Base-by-base conservation (phyloP, 2,113 vertebrate genomes). In the Leptodactylus fuscus region DNA sequence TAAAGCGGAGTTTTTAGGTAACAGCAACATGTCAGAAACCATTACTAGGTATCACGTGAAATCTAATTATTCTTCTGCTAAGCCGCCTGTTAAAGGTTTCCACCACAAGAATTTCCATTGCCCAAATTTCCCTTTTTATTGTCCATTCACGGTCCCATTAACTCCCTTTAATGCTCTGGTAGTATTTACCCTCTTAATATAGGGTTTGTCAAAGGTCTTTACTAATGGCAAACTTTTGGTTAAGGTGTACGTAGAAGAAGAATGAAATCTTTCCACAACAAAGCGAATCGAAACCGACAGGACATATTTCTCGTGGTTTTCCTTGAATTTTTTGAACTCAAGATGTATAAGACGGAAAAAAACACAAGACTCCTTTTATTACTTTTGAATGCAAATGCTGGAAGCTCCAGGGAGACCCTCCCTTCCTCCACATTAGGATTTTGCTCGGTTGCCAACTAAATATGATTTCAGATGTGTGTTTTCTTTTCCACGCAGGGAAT, bases 381-480 rank as follows among this genome's bases (percentile, higher is more conserved):
- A 86, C 77, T 55, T 81, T 83, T 70, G 44, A 85, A 85, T 85
- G 71, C 53, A 77, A 85, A 77, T 85, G 83, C 55, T 60, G 27
- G 8, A 71, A 41, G 16, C 84, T 36, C 77, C 10, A 24, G 48
- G 77, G 77, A 86, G 20, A 49, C 46, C 77, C 84, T 81, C 84
- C 84, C 76, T 81, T 71, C 34, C 49, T 65, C 53, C 77, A 44
- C 67, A 73, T 86, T 86, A 86, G 84, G 8, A 58, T 60, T 55
- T 86, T 81, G 84, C 51, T 18, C 12, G 3, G 16, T 60, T 73
- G 84, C 76, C 84, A 86, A 71, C n/a, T 58, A 73, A 81, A 86
- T 86, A 86, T 81, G 49, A 86, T 86, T 80, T 70, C 76, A 86
- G 84, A 86, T 79, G 65, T 81, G 77, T 44, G 60, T 86, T 86